phyloP scores from a whole-genome alignment of 2,797 vertebrate genomes.

The Capromys pilorides region DNA sequence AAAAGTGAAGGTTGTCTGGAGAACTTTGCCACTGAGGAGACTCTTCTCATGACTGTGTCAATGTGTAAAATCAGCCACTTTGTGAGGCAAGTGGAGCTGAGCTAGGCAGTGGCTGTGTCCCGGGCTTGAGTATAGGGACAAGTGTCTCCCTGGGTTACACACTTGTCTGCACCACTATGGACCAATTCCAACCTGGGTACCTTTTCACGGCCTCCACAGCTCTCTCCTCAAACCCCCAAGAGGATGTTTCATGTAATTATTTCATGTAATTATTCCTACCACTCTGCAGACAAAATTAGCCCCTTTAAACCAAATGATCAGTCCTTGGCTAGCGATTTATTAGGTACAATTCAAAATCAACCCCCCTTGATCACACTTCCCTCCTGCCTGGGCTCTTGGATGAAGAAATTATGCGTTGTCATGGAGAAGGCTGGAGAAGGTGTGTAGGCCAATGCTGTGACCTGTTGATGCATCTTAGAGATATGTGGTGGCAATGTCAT shows the following conservation, averaged over 20 bases:
- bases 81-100: background rate
- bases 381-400: background rate
- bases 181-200: background rate
- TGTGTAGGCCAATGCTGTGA: background rate
- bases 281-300: constrained; percentile 36
- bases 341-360: constrained; percentile 63
- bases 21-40: background rate
- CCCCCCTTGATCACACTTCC: constrained; percentile 22
- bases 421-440: background rate
- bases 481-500: background rate
- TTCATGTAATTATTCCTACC: constrained; percentile 35
- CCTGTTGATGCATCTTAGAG: background rate
- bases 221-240: background rate
- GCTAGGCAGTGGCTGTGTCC: fast-evolving
- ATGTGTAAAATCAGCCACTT: background rate
- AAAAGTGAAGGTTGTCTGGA: background rate
- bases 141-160: background rate
- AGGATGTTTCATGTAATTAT: background rate
- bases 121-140: background rate
- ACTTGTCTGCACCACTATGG: background rate
- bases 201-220: background rate
- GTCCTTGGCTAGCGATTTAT: constrained; percentile 33
- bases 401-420: constrained; percentile 38
- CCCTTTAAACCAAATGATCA: constrained; percentile 48
- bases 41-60: background rate